Conservation (phyloP, 30 jellyfish, hydroid and myxozoan species). For the Mastigias papua region DNA sequence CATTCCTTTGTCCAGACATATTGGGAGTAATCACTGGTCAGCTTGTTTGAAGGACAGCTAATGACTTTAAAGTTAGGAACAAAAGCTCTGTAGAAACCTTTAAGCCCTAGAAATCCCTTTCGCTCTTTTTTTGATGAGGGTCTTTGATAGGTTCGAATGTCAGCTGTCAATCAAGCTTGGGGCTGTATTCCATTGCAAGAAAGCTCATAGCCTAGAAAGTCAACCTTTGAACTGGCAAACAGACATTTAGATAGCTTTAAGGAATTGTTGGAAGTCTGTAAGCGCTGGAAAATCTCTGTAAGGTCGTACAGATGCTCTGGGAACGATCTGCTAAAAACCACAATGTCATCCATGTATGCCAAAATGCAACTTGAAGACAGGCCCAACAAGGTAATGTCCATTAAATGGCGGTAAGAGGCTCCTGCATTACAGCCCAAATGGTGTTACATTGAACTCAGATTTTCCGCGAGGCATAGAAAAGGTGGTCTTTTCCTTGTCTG, state of each 20-base stretch:
- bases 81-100: neutral
- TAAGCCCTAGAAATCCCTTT: neutral
- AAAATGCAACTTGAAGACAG: too few relatives aligned
- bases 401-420: too few relatives aligned
- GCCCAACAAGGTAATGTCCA: too few relatives aligned
- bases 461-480: too few relatives aligned
- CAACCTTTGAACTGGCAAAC: slow-evolving; percentile 1
- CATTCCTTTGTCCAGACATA: slow-evolving; percentile 15
- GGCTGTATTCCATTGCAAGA: slow-evolving; percentile 44
- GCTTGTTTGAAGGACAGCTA: slow-evolving; percentile 11
- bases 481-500: too few relatives aligned
- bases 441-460: too few relatives aligned
- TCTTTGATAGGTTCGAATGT: slow-evolving; percentile 11
- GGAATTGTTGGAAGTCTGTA: slow-evolving; percentile 3
- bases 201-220: slow-evolving; percentile 56
- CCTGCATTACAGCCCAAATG: too few relatives aligned
- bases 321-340: slow-evolving; percentile 18
- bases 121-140: slow-evolving; percentile 31
- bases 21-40: slow-evolving; percentile 24
- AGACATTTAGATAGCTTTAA: slow-evolving; percentile 34
- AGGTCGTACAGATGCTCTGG: slow-evolving; percentile 12
- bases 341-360: slow-evolving; percentile 43
- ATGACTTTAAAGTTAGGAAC: neutral
- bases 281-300: neutral
- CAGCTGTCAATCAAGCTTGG: slow-evolving; percentile 32